phyloP scores from a whole-genome alignment of 2,113 vertebrate genomes.

The Xiphophorus couchianus region DNA sequence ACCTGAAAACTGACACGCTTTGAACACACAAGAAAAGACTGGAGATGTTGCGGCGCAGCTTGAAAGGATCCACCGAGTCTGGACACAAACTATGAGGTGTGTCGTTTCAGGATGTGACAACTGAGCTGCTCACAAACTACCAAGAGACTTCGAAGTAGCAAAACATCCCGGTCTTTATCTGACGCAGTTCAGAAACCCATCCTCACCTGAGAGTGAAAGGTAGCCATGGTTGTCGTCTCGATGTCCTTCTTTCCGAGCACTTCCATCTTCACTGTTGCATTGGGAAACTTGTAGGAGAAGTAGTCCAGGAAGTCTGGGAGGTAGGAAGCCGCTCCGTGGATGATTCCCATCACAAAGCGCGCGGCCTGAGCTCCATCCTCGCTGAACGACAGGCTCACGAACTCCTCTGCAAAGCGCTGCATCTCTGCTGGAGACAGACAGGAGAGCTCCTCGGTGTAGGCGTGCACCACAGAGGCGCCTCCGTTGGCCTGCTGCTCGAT shows the following conservation, averaged over 20 bases:
- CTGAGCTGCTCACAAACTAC: conserved; percentile 29
- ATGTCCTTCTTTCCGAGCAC: conserved; percentile 99
- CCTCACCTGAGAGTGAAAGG: conserved; percentile 97
- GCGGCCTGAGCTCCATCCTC: conserved; percentile 90
- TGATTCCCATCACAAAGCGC: conserved; percentile 95
- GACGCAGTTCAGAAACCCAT: background rate
- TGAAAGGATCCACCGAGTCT: background rate
- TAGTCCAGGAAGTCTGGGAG: conserved; percentile 99
- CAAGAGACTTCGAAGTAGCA: conserved; percentile 17
- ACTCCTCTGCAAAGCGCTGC: conserved; percentile 81
- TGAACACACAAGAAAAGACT: background rate
- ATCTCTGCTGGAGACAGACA: conserved; percentile 65
- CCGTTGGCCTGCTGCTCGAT: conserved; percentile 76
- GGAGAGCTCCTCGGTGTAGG: conserved; percentile 71
- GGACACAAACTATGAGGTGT: conserved; percentile 14
- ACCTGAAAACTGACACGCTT: background rate
- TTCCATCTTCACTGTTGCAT: conserved; percentile 98
- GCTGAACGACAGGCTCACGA: conserved; percentile 92
- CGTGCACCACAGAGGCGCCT: conserved; percentile 69
- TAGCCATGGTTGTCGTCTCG: conserved; percentile 97
- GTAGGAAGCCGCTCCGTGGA: conserved; percentile 96
- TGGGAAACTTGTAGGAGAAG: conserved; percentile 98
- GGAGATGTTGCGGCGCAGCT: background rate
- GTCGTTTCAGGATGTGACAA: conserved; percentile 22
- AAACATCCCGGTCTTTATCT: background rate